Evolutionary conservation across 1,140 invertebrate species (phyloP).

Genomic region (Oreohelix idahoensis): DNA sequence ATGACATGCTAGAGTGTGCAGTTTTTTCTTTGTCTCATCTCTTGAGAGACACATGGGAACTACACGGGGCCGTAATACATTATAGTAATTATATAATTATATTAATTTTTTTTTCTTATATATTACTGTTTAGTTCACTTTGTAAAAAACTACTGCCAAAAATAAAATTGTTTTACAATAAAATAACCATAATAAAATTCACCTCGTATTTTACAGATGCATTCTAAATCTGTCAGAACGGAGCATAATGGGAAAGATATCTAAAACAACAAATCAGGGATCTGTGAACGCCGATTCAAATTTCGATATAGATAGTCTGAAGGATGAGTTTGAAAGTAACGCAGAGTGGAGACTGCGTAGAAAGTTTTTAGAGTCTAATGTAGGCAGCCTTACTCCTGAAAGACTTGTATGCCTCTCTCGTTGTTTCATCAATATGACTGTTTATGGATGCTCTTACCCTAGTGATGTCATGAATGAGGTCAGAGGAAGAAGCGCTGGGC

Average conservation of each 20-base stretch:
- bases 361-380: constrained; percentile 83
- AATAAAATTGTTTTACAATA: no score
- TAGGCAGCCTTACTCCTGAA: constrained; percentile 80
- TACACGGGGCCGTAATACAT: no score
- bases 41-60: no score
- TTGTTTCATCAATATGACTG: constrained; percentile 87
- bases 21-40: no score
- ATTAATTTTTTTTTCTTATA: no score
- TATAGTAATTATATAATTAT: no score
- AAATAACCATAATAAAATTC: no score
- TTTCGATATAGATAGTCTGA: constrained; percentile 22
- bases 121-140: no score
- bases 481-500: constrained; percentile 28
- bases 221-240: not conserved
- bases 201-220: no score
- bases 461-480: constrained; percentile 80
- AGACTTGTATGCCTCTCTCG: constrained; percentile 85
- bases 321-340: constrained; percentile 78
- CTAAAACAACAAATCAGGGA: not conserved
- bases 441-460: constrained; percentile 88
- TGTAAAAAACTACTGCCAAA: no score
- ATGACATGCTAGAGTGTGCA: no score
- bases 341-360: constrained; percentile 87
- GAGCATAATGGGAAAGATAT: not conserved
- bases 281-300: not conserved